These are phyloP conservation scores for Sylvilagus floridanus DNA, from an alignment of 2,797 vertebrate species.

Conservation along the genomic window DNA sequence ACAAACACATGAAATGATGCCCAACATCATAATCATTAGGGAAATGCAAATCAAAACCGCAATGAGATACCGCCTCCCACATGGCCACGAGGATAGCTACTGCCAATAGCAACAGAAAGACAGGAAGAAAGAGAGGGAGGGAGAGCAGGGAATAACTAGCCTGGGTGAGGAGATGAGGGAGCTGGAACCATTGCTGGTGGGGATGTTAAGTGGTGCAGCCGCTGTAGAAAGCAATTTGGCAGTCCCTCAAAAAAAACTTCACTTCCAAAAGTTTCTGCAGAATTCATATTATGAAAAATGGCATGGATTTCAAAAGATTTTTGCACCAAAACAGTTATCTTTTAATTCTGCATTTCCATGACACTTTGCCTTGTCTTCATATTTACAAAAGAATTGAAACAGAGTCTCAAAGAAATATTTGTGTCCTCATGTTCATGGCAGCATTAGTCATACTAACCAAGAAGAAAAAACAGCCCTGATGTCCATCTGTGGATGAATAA, in stretches of 20 bases:
- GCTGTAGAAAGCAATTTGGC: not conserved
- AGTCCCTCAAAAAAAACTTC: slow-evolving; percentile 15
- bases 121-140: too few species aligned
- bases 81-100: not conserved
- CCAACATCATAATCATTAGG: too few species aligned
- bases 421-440: not conserved
- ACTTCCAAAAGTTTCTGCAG: too few species aligned
- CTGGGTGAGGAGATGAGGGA: not conserved
- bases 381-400: not conserved
- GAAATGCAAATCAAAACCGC: not conserved
- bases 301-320: too few species aligned
- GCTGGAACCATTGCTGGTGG: not conserved
- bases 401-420: not conserved
- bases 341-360: not conserved
- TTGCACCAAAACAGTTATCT: not conserved
- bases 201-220: not conserved
- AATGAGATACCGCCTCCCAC: not conserved
- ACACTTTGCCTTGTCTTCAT: too few species aligned
- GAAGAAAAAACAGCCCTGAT: not conserved
- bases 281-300: too few species aligned
- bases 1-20: too few species aligned
- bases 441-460: not conserved
- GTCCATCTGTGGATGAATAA: not conserved
- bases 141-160: not conserved
- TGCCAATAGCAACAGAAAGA: not conserved